phyloP scores from a whole-genome alignment of 2,113 vertebrate species.

The Oncorhynchus mykiss region DNA sequence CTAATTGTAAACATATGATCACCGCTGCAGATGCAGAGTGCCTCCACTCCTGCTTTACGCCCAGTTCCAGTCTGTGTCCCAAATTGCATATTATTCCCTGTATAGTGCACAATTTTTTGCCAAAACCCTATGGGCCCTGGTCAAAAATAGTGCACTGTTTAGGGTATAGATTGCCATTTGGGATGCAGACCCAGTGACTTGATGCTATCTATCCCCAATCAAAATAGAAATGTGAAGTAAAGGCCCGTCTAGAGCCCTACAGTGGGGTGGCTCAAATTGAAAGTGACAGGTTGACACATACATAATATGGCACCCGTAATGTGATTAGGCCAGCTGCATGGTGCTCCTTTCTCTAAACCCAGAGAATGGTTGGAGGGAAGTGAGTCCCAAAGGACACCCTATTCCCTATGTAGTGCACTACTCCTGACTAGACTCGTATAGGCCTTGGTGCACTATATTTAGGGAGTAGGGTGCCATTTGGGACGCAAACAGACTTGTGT shows the following conservation, averaged over 20 bases:
- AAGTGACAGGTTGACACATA: conserved; percentile 83
- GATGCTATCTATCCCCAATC: conserved; percentile 70
- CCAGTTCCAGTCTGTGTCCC: conserved; percentile 28
- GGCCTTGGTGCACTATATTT: no score
- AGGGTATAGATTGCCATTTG: no score
- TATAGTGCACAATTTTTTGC: no score
- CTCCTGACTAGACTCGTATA: no score
- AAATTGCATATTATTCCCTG: no score
- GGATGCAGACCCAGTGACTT: conserved; percentile 25
- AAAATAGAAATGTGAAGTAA: conserved; percentile 70
- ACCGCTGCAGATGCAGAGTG: conserved; percentile 17
- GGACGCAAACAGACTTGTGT: no score
- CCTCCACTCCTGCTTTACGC: conserved; percentile 29
- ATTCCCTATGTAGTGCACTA: no score
- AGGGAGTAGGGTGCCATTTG: no score
- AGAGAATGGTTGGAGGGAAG: conserved; percentile 39
- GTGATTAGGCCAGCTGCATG: conserved; percentile 76
- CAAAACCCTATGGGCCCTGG: no score
- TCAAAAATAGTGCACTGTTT: no score
- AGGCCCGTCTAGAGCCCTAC: conserved; percentile 60
- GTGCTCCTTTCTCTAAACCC: conserved; percentile 62
- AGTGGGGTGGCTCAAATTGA: conserved; percentile 74
- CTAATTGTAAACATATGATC: conserved; percentile 75
- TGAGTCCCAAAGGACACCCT: conserved; percentile 14
- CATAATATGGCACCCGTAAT: conserved; percentile 80